Base-by-base conservation (phyloP, 2,113 vertebrate species). In the Rostratula benghalensis region DNA sequence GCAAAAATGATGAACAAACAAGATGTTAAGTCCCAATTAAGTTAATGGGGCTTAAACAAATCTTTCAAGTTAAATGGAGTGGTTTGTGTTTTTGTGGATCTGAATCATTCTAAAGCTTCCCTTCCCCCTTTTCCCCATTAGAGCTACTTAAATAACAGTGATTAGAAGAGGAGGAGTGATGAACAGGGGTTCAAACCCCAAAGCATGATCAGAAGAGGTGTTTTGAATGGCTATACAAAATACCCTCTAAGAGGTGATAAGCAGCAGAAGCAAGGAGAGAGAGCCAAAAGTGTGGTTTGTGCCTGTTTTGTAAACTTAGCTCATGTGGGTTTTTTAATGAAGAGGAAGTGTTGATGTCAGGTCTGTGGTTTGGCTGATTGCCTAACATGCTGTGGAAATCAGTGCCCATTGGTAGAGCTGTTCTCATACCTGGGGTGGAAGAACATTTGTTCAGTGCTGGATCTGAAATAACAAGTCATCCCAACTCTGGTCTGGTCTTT, bases 21-120 rank as follows among this genome's bases (percentile, higher is more conserved):
- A 88, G 54, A 69, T n/a, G 57, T 63, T 75, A 84, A 87, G 65
- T 87, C 61, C 57, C 53, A 74, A 69, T 91, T 92, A 89, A 89
- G 76, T 87, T 90, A 96, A 95, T 75, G 74, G 35, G 53, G 77
- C 86, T 96, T 93, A 90, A 67, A 54, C 24, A 74, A 63, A 90
- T 83, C 85, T 80, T 90, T 88, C 64, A 27, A 27, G 78, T 43
- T 75, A n/a, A 83, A 88, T 13, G 18, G n/a, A 22, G 59, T 60
- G 63, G 60, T 93, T 91, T 82, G 63, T 82, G 46, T 80, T 93
- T 75, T 93, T 63, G 60, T 84, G 68, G 80, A 60, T 78, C 56
- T 94, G 60, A 21, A 23, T 56, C 68, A 71, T 87, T 33, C 41
- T 75, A 51, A 90, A 78, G 27, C 60, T 78, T 71, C 76, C 43